phyloP scores from a whole-genome alignment of 2,113 vertebrate species.

The Xyrauchen texanus region DNA sequence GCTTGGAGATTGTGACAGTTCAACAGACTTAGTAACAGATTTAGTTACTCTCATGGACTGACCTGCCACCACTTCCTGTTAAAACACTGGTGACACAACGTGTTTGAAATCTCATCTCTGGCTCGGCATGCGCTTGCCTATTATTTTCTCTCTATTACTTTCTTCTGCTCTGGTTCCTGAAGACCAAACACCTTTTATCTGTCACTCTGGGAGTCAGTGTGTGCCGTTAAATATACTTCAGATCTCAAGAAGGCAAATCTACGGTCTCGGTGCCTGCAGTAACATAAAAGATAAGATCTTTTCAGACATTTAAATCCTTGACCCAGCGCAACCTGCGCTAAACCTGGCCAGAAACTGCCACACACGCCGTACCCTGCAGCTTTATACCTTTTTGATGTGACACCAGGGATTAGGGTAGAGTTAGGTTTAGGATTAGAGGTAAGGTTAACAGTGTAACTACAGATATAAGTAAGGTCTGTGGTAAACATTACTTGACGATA shows the following conservation, averaged over 20 bases:
- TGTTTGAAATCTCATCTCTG: not conserved
- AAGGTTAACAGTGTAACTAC: too few species aligned
- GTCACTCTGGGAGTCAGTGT: not conserved
- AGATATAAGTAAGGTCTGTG: too few species aligned
- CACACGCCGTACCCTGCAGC: slow-evolving; percentile 1
- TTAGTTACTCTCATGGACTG: not conserved
- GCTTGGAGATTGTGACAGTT: not conserved
- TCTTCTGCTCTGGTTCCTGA: not conserved
- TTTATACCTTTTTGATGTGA: slow-evolving; percentile 12
- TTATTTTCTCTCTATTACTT: slow-evolving; percentile 13
- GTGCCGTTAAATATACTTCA: not conserved
- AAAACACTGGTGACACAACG: not conserved
- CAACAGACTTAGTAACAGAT: slow-evolving; percentile 17
- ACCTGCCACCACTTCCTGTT: slow-evolving; percentile 4
- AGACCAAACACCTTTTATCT: slow-evolving; percentile 15
- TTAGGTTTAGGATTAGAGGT: too few species aligned
- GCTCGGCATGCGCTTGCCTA: not conserved
- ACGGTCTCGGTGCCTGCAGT: slow-evolving; percentile 4
- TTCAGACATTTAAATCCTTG: slow-evolving; percentile 30
- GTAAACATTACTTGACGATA: too few species aligned
- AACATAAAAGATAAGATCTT: not conserved
- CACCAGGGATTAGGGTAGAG: not conserved
- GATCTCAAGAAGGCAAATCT: slow-evolving; percentile 6
- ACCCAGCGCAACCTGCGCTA: not conserved
- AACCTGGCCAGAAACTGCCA: slow-evolving; percentile 5